Evolutionary conservation across 2,113 vertebrate species (phyloP), one percentile per base, ranked within the genome.

Genomic region (Hiodon alosoides): DNA sequence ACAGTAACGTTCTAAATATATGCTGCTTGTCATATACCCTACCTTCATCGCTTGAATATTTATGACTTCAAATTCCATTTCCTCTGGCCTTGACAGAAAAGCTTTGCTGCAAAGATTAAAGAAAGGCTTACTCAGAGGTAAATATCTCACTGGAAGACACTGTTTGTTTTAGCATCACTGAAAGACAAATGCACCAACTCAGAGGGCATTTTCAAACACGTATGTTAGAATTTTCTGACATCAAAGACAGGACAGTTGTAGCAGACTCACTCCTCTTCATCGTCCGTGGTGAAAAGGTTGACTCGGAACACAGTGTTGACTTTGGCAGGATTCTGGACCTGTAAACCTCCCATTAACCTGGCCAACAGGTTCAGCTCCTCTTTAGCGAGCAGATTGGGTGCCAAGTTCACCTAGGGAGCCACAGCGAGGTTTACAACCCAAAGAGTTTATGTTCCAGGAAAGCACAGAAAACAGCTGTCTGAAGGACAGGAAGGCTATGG

Each of bases 321-420:
- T 60, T 78, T 83, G 0, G 80, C 16, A 0, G 75, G 31, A 59
- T 87, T 87, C 85, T 92, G 89, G 3, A 87, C 62, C 67, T 95
- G 91, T 88, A 95, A 81, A 14, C 92, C 89, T 66, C 95, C 96
- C 89, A 98, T 92, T 76, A 98, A 90, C 78, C 88, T 87, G 71
- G 96, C 94, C 86, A 99, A 79, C 61, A 97, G 90, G 80, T 98
- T 95, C 81, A 98, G 90, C 79, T 98, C 97, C 88, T 97, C 96
- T 85, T 95, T 97, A 67, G 95, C 96, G 69, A 98, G 87, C 16
- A 86, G 94, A 81, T 94, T 97, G 5, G 94, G 93, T 31, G 79
- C 65, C 64, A 81, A 14, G 3, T 82, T 90, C 67, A 86, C 88
- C 95, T 98, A 87, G 10, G 6, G 66, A 7, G 47, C 60, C 13